Conservation (phyloP, 2,888 invertebrate genomes). For the Drosophila paramelanica region DNA sequence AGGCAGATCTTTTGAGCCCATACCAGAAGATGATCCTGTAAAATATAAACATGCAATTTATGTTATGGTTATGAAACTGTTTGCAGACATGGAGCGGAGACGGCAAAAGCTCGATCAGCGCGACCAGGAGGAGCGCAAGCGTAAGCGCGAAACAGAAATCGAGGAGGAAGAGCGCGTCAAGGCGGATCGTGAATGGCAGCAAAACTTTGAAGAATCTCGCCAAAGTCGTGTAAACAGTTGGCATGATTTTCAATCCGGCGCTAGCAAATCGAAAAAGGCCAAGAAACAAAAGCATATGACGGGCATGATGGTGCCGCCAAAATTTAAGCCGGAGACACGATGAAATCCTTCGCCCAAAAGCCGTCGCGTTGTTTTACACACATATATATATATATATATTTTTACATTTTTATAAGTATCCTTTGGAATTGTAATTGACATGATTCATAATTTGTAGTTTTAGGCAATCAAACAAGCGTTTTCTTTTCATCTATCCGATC, state of each 20-base stretch:
- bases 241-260: slow-evolving; percentile 93
- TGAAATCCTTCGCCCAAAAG: slow-evolving; percentile 78
- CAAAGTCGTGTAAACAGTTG: slow-evolving; percentile 96
- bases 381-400: slow-evolving; percentile 53
- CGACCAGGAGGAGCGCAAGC: slow-evolving; percentile 96
- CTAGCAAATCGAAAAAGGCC: slow-evolving; percentile 87
- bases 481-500: slow-evolving; percentile 5
- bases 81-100: slow-evolving; percentile 98
- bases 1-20: slow-evolving; percentile 89
- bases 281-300: slow-evolving; percentile 93
- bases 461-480: slow-evolving; percentile 40
- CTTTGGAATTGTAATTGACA: slow-evolving; percentile 71
- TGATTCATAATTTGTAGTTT: slow-evolving; percentile 63
- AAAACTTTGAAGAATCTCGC: slow-evolving; percentile 98
- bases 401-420: slow-evolving; percentile 78
- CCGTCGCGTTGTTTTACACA: slow-evolving; percentile 42
- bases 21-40: slow-evolving; percentile 94
- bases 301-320: slow-evolving; percentile 93
- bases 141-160: slow-evolving; percentile 96
- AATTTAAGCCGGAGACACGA: slow-evolving; percentile 96
- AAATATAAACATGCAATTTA: slow-evolving; percentile 97
- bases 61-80: slow-evolving; percentile 99
- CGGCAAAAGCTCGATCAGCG: slow-evolving; percentile 93
- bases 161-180: slow-evolving; percentile 96
- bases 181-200: slow-evolving; percentile 98